Conservation (phyloP, 1,140 invertebrate genomes). For the Laodelphax striatellus region DNA sequence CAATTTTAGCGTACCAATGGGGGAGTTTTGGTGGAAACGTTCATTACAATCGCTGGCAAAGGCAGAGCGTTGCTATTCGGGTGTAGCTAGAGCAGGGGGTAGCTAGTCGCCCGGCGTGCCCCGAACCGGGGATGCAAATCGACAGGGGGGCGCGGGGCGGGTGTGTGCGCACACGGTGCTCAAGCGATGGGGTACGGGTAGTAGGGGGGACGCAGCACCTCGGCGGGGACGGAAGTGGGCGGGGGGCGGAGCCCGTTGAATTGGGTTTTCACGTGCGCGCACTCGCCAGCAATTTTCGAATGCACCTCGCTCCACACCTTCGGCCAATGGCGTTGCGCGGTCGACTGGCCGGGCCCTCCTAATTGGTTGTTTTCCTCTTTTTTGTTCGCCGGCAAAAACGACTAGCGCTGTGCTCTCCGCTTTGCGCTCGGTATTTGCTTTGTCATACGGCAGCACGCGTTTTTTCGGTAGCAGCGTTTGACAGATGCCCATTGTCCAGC, state of each 20-base stretch:
- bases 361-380: slow-evolving; percentile 1
- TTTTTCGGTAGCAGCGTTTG: slow-evolving; percentile 1
- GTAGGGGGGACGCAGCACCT: too few relatives aligned
- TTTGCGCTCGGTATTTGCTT: background rate
- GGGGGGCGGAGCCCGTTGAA: background rate
- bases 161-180: background rate
- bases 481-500: slow-evolving; percentile 1
- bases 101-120: background rate
- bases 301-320: background rate
- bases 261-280: slow-evolving; percentile 1
- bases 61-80: background rate
- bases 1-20: too few relatives aligned
- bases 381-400: background rate
- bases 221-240: slow-evolving; percentile 1
- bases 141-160: background rate
- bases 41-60: background rate
- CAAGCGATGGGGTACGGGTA: background rate
- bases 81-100: background rate
- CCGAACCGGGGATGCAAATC: background rate
- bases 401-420: background rate
- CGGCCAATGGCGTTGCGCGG: background rate
- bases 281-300: background rate
- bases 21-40: too few relatives aligned
- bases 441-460: background rate
- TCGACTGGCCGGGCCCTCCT: background rate